phyloP scores from a whole-genome alignment of 2,888 invertebrate species.

The Cheilosia vernalis region DNA sequence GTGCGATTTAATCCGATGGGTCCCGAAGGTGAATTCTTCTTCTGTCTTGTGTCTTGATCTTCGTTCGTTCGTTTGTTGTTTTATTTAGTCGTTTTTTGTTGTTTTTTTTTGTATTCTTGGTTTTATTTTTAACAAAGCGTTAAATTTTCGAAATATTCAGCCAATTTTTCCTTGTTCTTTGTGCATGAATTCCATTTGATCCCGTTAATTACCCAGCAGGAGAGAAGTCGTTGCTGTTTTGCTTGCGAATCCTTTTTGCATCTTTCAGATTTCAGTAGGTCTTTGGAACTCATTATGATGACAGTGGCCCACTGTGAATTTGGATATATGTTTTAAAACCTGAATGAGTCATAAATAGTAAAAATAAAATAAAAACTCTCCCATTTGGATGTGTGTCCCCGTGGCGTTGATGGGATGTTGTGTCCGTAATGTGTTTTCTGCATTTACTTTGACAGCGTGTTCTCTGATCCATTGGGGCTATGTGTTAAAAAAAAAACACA shows the following conservation, averaged over 20 bases:
- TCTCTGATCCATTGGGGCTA: background rate
- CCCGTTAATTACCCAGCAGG: slow-evolving; percentile 6
- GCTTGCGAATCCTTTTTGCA: slow-evolving; percentile 41
- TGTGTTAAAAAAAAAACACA: background rate
- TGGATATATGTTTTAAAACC: slow-evolving; percentile 29
- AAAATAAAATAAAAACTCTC: background rate
- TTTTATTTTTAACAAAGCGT: background rate
- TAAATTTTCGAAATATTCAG: background rate
- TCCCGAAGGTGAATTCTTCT: slow-evolving; percentile 83
- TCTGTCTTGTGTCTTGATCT: slow-evolving; percentile 11
- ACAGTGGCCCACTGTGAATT: slow-evolving; percentile 24
- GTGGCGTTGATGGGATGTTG: background rate
- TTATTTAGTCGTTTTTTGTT: background rate
- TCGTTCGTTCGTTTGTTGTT: slow-evolving; percentile 3
- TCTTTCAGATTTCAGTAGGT: slow-evolving; percentile 43
- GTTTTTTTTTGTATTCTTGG: background rate
- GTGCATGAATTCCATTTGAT: slow-evolving; percentile 40
- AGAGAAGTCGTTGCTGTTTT: slow-evolving; percentile 28
- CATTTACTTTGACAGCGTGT: slow-evolving; percentile 14
- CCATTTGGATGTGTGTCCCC: background rate
- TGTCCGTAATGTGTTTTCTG: background rate
- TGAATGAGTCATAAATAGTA: slow-evolving; percentile 26
- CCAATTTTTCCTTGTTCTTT: background rate
- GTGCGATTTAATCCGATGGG: slow-evolving; percentile 90
- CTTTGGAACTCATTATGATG: slow-evolving; percentile 28